Base-by-base conservation (phyloP, 1,140 invertebrate genomes). In the Mesaphorura yosii region DNA sequence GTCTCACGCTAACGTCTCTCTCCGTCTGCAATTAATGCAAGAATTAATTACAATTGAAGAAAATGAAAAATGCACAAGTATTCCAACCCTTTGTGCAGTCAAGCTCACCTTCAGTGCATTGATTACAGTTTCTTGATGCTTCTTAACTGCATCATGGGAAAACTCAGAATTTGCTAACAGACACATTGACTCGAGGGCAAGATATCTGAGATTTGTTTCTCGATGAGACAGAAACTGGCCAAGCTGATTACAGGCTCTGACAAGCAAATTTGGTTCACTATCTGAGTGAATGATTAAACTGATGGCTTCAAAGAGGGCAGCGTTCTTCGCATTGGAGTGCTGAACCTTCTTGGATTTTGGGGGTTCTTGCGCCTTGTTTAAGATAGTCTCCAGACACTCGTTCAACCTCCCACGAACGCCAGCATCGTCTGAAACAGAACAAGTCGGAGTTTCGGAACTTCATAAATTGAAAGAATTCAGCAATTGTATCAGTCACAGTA, bases 281-380 rank as follows among this genome's bases (percentile, higher is more conserved):
- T 99, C 96, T 74, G 97, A 96, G 68, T 99, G 96, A 66, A 99
- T 99, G 64, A 99, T 99, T 54, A 99, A 77, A 74, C 93, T 96
- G 67, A 99, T 98, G 19, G 96, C 96, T 76, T 99, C 96, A 75
- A 99, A 99, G 1, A 99, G 75, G 17, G 99, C 94, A 39, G 96
- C 94, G 76, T 99, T 99, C 72, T 98, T 98, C 31, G 96, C 95
- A 77, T 99, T 99, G 25, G 94, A 97, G 73, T 99, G 96, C 75
- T 99, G 96, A 42, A 98, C 93, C 74, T 99, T 99, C 73, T 99
- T 99, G 23, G 95, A 98, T 70, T 99, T 99, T 28, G 94, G 94
- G 49, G 95, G 92, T 69, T 99, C 96, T 71, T 98, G 93, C 22
- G 94, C 95, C 76, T 98, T 98, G 69, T 98, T 98, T 59, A 99